Conservation (phyloP, 2,888 invertebrate genomes). For the Agrotis puta region DNA sequence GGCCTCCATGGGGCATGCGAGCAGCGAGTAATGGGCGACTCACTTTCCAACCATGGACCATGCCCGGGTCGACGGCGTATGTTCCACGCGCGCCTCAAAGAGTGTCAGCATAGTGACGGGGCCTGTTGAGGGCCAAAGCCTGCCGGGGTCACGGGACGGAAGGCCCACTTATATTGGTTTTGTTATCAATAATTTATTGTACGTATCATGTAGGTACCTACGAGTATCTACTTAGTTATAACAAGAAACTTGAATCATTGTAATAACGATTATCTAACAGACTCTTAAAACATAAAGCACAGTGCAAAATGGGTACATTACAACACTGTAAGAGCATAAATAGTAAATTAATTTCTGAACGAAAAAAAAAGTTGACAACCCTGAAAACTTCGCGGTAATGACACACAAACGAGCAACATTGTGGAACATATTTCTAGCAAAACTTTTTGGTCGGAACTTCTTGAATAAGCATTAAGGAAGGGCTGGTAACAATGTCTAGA, state of each 20-base stretch:
- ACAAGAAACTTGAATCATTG: background rate
- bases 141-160: no score
- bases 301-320: background rate
- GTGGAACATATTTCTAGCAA: slow-evolving; percentile 18
- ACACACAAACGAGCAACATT: slow-evolving; percentile 15
- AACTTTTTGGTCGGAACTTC: slow-evolving; percentile 32
- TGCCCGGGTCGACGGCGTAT: no score
- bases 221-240: no score
- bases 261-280: background rate
- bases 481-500: slow-evolving; percentile 6
- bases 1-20: no score
- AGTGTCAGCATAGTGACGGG: no score
- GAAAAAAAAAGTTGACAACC: background rate
- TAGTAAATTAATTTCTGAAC: background rate
- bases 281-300: background rate
- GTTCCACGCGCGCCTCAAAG: no score
- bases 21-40: no score
- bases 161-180: background rate
- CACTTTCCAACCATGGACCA: no score
- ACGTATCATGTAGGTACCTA: no score
- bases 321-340: no score
- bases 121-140: no score
- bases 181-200: no score
- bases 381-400: slow-evolving; percentile 12
- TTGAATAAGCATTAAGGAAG: slow-evolving; percentile 21